Conservation (phyloP, 2,113 vertebrate genomes). For the Phocoena sinus region DNA sequence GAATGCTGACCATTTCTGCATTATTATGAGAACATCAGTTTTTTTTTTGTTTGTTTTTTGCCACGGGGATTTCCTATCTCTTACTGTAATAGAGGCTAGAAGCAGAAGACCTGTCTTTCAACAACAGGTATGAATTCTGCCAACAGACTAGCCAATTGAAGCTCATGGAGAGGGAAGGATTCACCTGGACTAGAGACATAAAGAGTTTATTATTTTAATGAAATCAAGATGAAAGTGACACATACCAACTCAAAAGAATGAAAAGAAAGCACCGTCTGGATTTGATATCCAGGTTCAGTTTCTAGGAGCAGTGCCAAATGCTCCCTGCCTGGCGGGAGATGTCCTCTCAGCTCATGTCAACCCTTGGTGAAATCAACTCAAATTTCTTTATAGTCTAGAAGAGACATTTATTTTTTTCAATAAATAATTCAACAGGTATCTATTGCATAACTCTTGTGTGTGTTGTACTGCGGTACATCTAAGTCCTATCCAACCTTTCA, state of each 20-base stretch:
- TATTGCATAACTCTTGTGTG: neutral
- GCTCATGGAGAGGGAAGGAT: neutral
- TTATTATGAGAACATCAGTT: neutral
- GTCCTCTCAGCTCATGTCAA: neutral
- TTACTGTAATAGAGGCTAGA: neutral
- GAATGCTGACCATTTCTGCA: neutral
- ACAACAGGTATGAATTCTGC: neutral
- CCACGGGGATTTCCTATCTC: neutral
- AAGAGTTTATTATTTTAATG: constrained; percentile 3
- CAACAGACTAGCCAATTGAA: neutral
- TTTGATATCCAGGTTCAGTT: neutral
- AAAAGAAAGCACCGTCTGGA: neutral
- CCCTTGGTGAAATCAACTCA: neutral
- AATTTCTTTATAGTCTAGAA: neutral
- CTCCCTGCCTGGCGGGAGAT: neutral
- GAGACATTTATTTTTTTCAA: neutral
- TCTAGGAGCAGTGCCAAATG: neutral
- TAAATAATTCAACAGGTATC: neutral
- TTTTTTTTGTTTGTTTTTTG: neutral
- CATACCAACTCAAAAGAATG: neutral
- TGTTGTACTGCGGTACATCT: neutral
- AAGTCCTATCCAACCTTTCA: neutral
- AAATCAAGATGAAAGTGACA: neutral
- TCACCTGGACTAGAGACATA: neutral
- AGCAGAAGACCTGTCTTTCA: neutral